These are phyloP conservation scores for Epinotia demarniana DNA, from an alignment of 2,888 invertebrate species.

Conservation along the genomic window DNA sequence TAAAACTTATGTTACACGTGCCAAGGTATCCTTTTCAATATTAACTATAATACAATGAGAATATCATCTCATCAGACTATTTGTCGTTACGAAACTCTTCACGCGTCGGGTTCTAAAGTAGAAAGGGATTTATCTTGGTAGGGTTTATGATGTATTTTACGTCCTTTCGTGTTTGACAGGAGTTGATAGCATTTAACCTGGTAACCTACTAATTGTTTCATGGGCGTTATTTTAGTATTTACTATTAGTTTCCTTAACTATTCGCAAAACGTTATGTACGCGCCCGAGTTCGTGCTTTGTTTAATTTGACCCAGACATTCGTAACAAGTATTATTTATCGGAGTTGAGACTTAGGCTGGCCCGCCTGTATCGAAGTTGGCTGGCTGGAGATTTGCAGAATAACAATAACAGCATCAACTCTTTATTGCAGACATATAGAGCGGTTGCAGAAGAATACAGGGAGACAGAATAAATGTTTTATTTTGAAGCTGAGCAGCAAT, in stretches of 20 bases:
- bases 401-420: no score
- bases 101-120: background rate
- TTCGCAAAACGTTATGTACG: background rate
- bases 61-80: constrained; percentile 40
- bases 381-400: no score
- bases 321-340: no score
- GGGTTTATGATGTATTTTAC: background rate
- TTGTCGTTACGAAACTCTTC: constrained; percentile 50
- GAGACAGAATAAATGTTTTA: no score
- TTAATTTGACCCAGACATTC: no score
- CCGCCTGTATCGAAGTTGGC: no score
- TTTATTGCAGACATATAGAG: no score
- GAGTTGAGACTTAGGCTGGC: no score
- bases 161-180: background rate
- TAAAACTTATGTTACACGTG: background rate
- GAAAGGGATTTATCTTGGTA: background rate
- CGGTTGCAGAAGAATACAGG: no score
- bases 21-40: background rate
- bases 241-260: background rate
- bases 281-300: no score
- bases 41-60: constrained; percentile 1
- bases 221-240: background rate
- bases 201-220: constrained; percentile 1
- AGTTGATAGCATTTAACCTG: background rate
- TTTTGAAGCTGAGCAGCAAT: no score